Evolutionary conservation across 2,888 invertebrate genomes (phyloP).

Genomic region (Tuberolachnus salignus): DNA sequence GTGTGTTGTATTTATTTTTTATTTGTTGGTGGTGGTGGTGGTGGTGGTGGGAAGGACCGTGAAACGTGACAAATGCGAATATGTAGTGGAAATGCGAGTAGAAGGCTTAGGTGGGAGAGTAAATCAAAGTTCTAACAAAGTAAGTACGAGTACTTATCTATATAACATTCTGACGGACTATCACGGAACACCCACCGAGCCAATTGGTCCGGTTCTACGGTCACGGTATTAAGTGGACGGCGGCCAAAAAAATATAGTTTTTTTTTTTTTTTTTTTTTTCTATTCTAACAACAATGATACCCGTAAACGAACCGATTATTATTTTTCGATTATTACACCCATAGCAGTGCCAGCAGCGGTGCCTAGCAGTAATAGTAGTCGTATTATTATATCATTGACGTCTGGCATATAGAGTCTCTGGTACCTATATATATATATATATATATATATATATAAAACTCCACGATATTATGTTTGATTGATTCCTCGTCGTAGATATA

Average conservation of each 20-base stretch:
- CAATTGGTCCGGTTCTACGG: slow-evolving; percentile 38
- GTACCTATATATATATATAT: too few species aligned
- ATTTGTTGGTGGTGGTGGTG: too few species aligned
- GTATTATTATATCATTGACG: too few species aligned
- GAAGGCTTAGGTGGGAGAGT: background rate
- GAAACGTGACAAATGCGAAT: slow-evolving; percentile 25
- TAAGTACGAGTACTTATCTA: background rate
- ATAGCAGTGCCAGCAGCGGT: too few species aligned
- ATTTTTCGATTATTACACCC: too few species aligned
- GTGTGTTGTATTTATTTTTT: background rate
- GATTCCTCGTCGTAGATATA: too few species aligned
- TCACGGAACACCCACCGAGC: slow-evolving; percentile 41
- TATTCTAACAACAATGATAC: slow-evolving; percentile 41
- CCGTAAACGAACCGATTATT: slow-evolving; percentile 31
- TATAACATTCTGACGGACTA: background rate
- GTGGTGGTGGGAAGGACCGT: background rate
- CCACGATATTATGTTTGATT: too few species aligned
- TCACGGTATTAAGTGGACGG: slow-evolving; percentile 41
- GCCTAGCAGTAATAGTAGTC: too few species aligned
- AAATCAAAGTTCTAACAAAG: slow-evolving; percentile 12
- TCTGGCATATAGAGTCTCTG: too few species aligned
- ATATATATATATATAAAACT: too few species aligned
- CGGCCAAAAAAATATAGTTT: background rate
- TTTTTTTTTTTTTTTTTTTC: background rate
- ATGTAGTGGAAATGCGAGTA: background rate